A percentile compares a stretch with the other conserved stretches of the same genome.
Conservation (phyloP, 2,113 vertebrate species). For the Tychaedon coryphoeus region DNA sequence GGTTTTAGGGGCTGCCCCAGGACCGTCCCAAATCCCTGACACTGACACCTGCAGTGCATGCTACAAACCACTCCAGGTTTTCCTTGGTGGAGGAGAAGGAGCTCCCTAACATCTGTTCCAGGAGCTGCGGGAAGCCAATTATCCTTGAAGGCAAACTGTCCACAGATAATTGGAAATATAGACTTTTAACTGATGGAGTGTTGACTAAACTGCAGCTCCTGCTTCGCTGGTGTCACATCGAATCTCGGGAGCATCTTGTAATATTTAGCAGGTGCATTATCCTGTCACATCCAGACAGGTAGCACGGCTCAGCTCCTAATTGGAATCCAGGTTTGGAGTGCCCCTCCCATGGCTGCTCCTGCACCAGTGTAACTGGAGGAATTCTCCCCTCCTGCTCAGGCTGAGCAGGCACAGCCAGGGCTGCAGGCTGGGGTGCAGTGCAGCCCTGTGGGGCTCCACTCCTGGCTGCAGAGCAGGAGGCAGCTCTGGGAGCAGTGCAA, state of each 20-base stretch:
- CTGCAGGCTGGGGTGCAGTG: not conserved
- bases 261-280: constrained; percentile 54
- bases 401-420: not conserved
- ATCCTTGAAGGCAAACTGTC: constrained; percentile 58
- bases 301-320: not conserved
- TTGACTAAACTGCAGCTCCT: constrained; percentile 52
- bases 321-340: not conserved
- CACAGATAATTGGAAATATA: constrained; percentile 60
- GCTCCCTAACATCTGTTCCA: constrained; percentile 1
- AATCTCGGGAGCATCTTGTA: constrained; percentile 16
- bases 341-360: not conserved
- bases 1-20: not conserved
- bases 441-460: rapidly evolving
- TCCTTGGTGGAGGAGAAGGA: not conserved
- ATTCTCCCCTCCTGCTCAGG: not conserved
- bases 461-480: not conserved
- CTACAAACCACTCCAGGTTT: not conserved
- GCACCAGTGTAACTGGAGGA: not conserved
- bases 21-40: not conserved
- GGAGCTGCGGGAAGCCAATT: constrained; percentile 67
- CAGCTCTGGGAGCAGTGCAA: not conserved
- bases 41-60: not conserved
- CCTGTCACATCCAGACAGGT: constrained; percentile 40
- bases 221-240: constrained; percentile 22
- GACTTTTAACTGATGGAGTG: constrained; percentile 60